Base-by-base conservation (phyloP, 2,888 invertebrate species). In the Sphecodes monilicornis region DNA sequence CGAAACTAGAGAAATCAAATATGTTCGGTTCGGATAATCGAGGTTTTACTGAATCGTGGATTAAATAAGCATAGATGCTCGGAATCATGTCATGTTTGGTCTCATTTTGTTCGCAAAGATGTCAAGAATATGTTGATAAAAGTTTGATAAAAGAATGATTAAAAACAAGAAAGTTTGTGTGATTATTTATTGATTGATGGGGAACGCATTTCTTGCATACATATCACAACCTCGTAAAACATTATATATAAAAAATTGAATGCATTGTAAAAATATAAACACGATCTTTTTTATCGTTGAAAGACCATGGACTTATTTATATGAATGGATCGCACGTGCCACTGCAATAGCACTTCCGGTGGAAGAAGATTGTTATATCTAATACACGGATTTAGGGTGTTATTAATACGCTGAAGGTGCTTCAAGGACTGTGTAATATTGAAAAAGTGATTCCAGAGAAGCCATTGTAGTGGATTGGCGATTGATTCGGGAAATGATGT, bases 351-450 rank as follows among this genome's bases (percentile, higher is more conserved):
- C 36, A 32, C 36, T 32, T 22, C 39, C 36, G 36, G 4, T 68
- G 39, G 66, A 68, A 39, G 66, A 11, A n/a, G n/a, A 39, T 68
- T 68, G 73, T 73, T 84, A 64, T 64, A 80, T 80, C 71, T 54
- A 32, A 54, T 71, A 71, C 26, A 50, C 54, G 66, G 66, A 78
- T 80, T 78, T 72, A 72, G 66, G 68, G 72, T 72, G 72, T 66
- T 78, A 72, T 72, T 72, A 78, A 68, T 78, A 54, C 80, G 79
- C 57, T 41, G 16, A 72, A 54, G 54, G 54, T 5, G 60, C 26
- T 36, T 43, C 66, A 72, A 78, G 80, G 71, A 68, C 78, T 39
- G 11, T 26, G 29, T 26, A 29, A 32, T 68, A 68, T 68, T 68
- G 41, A 39, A 69, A 43, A 68, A 68, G 39, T 36, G 64, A 39